Conservation (phyloP, 2,797 vertebrate species). For the Adrianichthys oophorus region DNA sequence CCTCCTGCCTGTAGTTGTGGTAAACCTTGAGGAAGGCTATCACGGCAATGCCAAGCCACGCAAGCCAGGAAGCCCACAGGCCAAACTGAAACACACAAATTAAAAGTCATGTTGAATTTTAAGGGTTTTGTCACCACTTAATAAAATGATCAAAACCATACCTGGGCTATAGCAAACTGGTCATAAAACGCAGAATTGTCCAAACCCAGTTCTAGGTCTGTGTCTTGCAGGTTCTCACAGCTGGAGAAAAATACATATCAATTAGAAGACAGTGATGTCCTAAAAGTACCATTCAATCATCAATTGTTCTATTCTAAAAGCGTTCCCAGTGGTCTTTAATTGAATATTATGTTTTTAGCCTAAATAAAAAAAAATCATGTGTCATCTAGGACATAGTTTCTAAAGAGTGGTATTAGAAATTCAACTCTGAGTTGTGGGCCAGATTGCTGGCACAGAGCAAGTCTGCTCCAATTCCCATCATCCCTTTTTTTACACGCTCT, state of each 20-base stretch:
- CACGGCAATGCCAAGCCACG: conserved; percentile 90
- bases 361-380: too few relatives aligned
- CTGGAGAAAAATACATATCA: conserved; percentile 58
- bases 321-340: too few relatives aligned
- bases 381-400: too few relatives aligned
- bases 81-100: conserved; percentile 80
- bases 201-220: conserved; percentile 88
- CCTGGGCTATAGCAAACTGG: conserved; percentile 95
- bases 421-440: too few relatives aligned
- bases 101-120: background rate
- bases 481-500: too few relatives aligned
- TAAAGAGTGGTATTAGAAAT: too few relatives aligned
- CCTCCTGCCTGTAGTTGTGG: conserved; percentile 93
- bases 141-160: conserved; percentile 39
- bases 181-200: conserved; percentile 95
- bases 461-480: too few relatives aligned
- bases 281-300: too few relatives aligned
- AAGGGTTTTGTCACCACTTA: background rate
- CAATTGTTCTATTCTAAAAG: too few relatives aligned
- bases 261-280: conserved; percentile 1
- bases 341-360: too few relatives aligned
- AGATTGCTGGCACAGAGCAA: too few relatives aligned
- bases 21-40: conserved; percentile 96
- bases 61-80: conserved; percentile 94
- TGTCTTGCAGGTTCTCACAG: conserved; percentile 91